These are phyloP conservation scores for Bambusicola thoracicus DNA, from an alignment of 2,113 vertebrate genomes.

Conservation along the genomic window DNA sequence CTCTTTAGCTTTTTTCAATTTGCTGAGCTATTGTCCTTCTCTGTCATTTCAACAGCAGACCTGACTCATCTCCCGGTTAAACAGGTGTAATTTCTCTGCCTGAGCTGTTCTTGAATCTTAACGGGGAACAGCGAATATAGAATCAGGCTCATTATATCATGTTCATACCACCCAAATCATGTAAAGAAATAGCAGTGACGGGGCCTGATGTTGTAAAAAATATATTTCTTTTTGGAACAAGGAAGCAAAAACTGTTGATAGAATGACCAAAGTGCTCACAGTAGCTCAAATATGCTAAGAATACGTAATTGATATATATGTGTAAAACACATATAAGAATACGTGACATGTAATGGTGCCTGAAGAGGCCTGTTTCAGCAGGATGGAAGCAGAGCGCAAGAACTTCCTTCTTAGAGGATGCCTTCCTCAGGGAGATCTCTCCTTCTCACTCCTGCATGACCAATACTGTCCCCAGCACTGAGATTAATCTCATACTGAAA, in stretches of 20 bases:
- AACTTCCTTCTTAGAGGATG: not conserved
- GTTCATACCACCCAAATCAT: not conserved
- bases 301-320: not conserved
- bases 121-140: not conserved
- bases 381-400: not conserved
- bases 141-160: not conserved
- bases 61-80: not conserved
- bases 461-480: not conserved
- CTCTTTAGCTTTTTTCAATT: not conserved
- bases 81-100: not conserved
- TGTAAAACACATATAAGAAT: not conserved
- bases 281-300: not conserved
- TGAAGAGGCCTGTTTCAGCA: not conserved
- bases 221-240: not conserved
- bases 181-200: not conserved
- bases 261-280: not conserved
- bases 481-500: not conserved
- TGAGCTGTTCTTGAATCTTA: conserved; percentile 12
- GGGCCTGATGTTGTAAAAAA: not conserved
- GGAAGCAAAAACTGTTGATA: not conserved
- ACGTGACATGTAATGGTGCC: not conserved
- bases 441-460: not conserved
- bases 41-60: not conserved
- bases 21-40: not conserved
- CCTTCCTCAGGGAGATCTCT: not conserved